Conservation (phyloP, 2,113 vertebrate species). For the Aplodontia rufa region DNA sequence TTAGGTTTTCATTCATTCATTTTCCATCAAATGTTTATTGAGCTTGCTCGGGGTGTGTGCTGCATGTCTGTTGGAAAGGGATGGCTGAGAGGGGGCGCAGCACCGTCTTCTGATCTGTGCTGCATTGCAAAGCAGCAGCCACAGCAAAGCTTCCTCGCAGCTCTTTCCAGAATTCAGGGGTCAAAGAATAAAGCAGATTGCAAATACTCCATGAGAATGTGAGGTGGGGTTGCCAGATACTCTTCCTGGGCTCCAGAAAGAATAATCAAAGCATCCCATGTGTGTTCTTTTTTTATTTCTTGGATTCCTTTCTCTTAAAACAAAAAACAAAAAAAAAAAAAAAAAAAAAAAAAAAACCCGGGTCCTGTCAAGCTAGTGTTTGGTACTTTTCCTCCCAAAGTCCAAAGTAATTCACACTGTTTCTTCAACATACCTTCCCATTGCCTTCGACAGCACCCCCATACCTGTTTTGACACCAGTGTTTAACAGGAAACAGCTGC, state of each 20-base stretch:
- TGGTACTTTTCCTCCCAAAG: not conserved
- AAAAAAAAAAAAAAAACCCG: no score
- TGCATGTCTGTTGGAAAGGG: not conserved
- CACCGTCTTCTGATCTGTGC: not conserved
- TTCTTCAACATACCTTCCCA: not conserved
- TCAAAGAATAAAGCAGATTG: constrained; percentile 6
- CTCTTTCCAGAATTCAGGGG: constrained; percentile 17
- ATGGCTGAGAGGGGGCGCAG: not conserved
- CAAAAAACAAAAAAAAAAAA: no score
- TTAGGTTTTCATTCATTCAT: not conserved
- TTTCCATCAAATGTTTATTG: constrained; percentile 5
- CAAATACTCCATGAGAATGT: not conserved
- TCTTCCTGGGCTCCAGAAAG: not conserved
- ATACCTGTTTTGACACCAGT: constrained; percentile 42
- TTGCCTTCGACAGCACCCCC: constrained; percentile 30
- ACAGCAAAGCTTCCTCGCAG: constrained; percentile 5
- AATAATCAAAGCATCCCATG: not conserved
- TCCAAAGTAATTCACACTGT: not conserved
- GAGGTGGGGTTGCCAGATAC: not conserved
- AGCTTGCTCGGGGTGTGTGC: not conserved
- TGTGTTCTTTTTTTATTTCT: not conserved
- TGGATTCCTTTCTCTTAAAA: constrained; percentile 4
- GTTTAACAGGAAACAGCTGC: not conserved
- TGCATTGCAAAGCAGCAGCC: not conserved
- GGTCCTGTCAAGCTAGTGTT: not conserved